Evolutionary conservation across 2,888 invertebrate genomes (phyloP), one percentile per base, ranked within the genome.

Genomic region (Scaeva pyrastri): DNA sequence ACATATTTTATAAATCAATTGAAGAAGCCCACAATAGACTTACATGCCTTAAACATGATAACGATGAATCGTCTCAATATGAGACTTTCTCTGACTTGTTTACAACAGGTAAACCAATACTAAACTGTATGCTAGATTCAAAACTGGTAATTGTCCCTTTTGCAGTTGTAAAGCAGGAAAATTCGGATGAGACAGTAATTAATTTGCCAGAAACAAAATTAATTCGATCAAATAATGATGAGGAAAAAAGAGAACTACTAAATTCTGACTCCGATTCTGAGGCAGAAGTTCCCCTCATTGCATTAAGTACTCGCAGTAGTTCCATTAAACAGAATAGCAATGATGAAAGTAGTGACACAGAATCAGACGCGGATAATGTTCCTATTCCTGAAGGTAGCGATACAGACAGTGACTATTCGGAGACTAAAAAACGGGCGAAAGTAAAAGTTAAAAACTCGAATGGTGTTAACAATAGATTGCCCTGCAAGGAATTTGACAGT

Each of bases 1-100:
- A 91, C 79, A 88, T 83, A 14, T 91, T 90, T 85, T 91, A 91
- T 45, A 52, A 74, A 7, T 88, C 73, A 4, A 88, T 91, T 1
- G 88, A 90, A 43, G 79, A 87, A 2, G 87, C 89, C 3, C 90
- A 91, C 19, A 81, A 88, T 0, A 71, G 41, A 6, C 16, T 73
- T 3, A 11, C n/a, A 4, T 31, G 1, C 19, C 10, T 60, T 0
- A 74, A 66, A 36, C 16, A 1, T 1, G 11, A 19, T 2, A 64
- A 16, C 2, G 12, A 52, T 6, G 56, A 64, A 11, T 10, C n/a
- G 1, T 62, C 60, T n/a, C 11, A 41, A 19, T 74, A 48, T 8
- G 50, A 66, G 88, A 0, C 43, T 78, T 55, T 88, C 88, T 41
- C 89, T 88, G 66, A 90, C 4, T 45, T 62, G 2, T n/a, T 56